Evolutionary conservation across 2,113 vertebrate species (phyloP).

Genomic region (Takifugu bimaculatus): DNA sequence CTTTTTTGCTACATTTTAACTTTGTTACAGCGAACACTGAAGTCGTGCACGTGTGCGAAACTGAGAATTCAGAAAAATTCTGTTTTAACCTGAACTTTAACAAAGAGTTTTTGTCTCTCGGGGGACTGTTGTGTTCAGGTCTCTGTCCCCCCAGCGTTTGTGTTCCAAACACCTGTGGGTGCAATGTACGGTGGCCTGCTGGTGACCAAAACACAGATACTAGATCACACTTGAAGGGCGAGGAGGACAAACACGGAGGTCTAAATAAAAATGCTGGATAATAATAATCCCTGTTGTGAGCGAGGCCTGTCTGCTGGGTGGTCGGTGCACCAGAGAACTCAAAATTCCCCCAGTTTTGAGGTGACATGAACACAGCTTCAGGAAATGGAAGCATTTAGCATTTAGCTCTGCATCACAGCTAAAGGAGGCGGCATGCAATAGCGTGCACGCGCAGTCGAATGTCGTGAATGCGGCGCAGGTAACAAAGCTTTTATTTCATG

Average conservation of each 20-base stretch:
- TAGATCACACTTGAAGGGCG: constrained; percentile 19
- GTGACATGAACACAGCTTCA: too few relatives aligned
- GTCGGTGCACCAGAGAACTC: too few relatives aligned
- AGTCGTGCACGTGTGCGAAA: constrained; percentile 19
- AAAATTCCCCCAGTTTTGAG: too few relatives aligned
- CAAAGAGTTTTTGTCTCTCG: neutral
- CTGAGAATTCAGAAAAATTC: neutral
- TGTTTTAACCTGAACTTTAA: neutral
- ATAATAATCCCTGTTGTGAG: neutral
- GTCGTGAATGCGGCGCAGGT: too few relatives aligned
- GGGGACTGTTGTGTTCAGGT: neutral
- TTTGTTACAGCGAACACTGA: constrained; percentile 24
- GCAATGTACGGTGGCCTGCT: neutral
- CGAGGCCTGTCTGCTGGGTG: too few relatives aligned
- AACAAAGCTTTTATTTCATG: too few relatives aligned
- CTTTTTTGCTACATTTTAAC: constrained; percentile 15
- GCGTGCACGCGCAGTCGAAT: too few relatives aligned
- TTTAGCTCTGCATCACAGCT: constrained; percentile 22
- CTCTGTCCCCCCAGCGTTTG: neutral
- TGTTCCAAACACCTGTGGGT: neutral
- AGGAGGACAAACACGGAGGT: neutral
- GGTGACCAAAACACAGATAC: constrained; percentile 25
- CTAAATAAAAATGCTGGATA: neutral
- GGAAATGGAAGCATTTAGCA: constrained; percentile 20
- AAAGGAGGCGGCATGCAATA: too few relatives aligned